A percentile compares a stretch with the other conserved stretches of the same genome.
phyloP scores from a whole-genome alignment of 2,113 vertebrate genomes.

The Syrmaticus mikado region DNA sequence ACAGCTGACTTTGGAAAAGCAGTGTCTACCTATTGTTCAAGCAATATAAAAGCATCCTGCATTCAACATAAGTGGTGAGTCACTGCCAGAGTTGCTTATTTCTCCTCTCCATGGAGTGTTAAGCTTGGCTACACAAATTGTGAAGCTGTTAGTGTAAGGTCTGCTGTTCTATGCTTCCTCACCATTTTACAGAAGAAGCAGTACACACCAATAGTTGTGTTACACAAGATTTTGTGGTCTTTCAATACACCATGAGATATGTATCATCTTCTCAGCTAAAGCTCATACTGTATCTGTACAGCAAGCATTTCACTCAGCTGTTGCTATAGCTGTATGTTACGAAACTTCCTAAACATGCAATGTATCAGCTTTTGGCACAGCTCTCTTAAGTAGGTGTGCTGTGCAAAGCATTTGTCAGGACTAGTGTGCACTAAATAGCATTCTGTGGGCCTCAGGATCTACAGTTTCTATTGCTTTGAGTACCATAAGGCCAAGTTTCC shows the following conservation, averaged over 20 bases:
- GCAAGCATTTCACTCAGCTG: background rate
- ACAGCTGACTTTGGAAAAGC: background rate
- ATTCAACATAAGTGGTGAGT: background rate
- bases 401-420: background rate
- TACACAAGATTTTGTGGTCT: background rate
- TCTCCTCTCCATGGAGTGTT: background rate
- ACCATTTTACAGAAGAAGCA: background rate
- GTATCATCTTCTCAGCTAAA: background rate
- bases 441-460: background rate
- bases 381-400: conserved; percentile 8
- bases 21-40: background rate
- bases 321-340: conserved; percentile 28
- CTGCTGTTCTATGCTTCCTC: background rate
- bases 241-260: background rate
- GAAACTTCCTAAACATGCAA: conserved; percentile 5
- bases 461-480: background rate
- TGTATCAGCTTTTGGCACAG: conserved; percentile 1
- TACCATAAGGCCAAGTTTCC: background rate
- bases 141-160: background rate
- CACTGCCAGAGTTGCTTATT: background rate
- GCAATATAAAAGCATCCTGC: background rate
- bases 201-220: background rate
- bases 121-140: background rate
- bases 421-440: background rate
- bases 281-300: background rate